Percentiles rank a stretch among this genome's conserved stretches.
Evolutionary conservation across 2,888 invertebrate species (phyloP).

Genomic region (Pheosia tremula): DNA sequence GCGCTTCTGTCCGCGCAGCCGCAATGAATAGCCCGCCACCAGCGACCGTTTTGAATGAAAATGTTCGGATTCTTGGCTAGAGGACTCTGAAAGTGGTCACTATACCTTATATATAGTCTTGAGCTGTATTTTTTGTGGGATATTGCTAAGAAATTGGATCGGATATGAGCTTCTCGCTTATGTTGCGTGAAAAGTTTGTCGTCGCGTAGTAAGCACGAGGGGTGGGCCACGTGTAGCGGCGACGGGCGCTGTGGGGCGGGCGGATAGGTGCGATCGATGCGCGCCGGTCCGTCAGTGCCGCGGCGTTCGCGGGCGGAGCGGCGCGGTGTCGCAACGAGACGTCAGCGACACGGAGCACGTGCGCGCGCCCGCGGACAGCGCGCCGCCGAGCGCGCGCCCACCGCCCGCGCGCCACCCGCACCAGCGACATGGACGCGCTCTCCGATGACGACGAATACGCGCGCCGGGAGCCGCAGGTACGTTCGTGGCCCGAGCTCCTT

Average conservation of each 20-base stretch:
- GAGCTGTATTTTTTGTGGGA: slow-evolving; percentile 2
- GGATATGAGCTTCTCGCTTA: slow-evolving; percentile 4
- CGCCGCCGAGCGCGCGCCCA: slow-evolving; percentile 70
- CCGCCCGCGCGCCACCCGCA: slow-evolving; percentile 52
- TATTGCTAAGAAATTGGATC: slow-evolving; percentile 9
- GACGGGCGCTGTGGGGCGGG: slow-evolving; percentile 52
- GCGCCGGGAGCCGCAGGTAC: slow-evolving; percentile 79
- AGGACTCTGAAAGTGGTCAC: slow-evolving; percentile 9
- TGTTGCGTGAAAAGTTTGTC: slow-evolving; percentile 26
- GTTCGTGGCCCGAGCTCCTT: slow-evolving; percentile 30
- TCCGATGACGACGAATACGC: slow-evolving; percentile 80
- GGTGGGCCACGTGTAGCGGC: slow-evolving; percentile 58
- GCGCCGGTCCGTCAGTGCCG: slow-evolving; percentile 71
- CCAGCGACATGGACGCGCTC: slow-evolving; percentile 77
- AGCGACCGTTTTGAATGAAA: slow-evolving; percentile 58
- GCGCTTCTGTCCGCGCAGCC: slow-evolving; percentile 68
- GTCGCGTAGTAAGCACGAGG: slow-evolving; percentile 38
- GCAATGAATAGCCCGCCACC: slow-evolving; percentile 40
- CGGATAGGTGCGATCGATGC: slow-evolving; percentile 66
- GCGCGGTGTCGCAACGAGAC: slow-evolving; percentile 71
- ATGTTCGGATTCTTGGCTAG: slow-evolving; percentile 10
- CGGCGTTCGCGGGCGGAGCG: slow-evolving; percentile 79
- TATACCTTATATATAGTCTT: slow-evolving; percentile 6
- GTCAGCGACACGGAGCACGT: slow-evolving; percentile 67
- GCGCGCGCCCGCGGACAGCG: slow-evolving; percentile 71